Evolutionary conservation across 2,113 vertebrate genomes (phyloP), one percentile per base, ranked within the genome.

Genomic region (Odontesthes bonariensis): DNA sequence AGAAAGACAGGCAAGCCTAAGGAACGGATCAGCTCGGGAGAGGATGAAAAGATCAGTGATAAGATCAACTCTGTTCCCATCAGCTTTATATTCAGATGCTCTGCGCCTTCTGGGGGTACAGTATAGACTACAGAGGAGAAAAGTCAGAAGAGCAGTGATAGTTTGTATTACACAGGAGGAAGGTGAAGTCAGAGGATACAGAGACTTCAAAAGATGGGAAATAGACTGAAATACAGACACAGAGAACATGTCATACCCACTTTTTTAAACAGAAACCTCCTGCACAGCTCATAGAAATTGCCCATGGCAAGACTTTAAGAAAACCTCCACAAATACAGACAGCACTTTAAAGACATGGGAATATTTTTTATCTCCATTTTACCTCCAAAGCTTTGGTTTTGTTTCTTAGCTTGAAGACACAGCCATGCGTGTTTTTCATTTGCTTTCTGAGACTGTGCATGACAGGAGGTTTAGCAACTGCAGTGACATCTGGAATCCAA

Each of bases 51-150:
- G 77, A 74, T 71, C 47, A 60, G 44, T 7, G 27, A 54, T 63
- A 31, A 66, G 73, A 77, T 55, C 0, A 5, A 56, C 47, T 60
- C 35, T 1, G 19, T 54, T 75, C 63, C 69, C 46, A 40, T 57
- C 17, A 20, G 55, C 40, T 83, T 71, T 75, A 81, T 74, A 84
- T 85, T 79, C 63, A 69, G 75, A 68, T 55, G 66, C 66, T 79
- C 63, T 80, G 63, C 76, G 76, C 65, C 67, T 75, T n/a, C 64
- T 69, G 12, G 71, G 65, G 74, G 31, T 44, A 49, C 66, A 46
- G 53, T 47, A 22, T 23, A 22, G 5, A 8, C 31, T 31, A 12
- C 49, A 52, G 40, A 38, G 57, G 40, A 44, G 11, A 20, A 22
- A 12, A 54, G 56, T 59, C 19, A 17, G 59, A 5, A n/a, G 49